phyloP scores from a whole-genome alignment of 2,888 invertebrate genomes.

The Melanchra persicariae region DNA sequence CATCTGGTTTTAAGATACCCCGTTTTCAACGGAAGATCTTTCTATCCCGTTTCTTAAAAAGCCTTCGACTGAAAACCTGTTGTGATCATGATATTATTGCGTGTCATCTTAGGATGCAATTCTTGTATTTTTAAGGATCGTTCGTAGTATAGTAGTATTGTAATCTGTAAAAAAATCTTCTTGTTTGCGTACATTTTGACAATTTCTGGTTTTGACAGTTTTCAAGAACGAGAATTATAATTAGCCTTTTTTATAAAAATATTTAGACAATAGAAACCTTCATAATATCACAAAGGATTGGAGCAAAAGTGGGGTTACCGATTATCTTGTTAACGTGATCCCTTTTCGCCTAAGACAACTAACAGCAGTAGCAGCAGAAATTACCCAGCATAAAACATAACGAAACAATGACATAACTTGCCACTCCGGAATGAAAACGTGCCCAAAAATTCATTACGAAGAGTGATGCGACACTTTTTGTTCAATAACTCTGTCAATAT shows the following conservation, averaged over 20 bases:
- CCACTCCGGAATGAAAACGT: conserved; percentile 45
- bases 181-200: too few species aligned
- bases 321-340: not conserved
- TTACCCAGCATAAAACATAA: conserved; percentile 13
- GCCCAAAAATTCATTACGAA: conserved; percentile 59
- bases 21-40: not conserved
- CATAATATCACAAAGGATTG: too few species aligned
- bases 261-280: too few species aligned
- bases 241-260: too few species aligned
- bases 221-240: too few species aligned
- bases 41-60: not conserved
- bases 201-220: too few species aligned
- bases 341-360: not conserved
- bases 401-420: conserved; percentile 52
- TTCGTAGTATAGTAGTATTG: too few species aligned
- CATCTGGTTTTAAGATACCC: too few species aligned
- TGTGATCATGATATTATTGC: too few species aligned
- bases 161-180: too few species aligned
- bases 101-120: too few species aligned
- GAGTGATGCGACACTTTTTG: conserved; percentile 57
- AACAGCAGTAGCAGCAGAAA: not conserved
- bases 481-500: conserved; percentile 54
- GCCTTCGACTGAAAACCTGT: not conserved
- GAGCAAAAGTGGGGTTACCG: not conserved
- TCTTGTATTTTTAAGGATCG: too few species aligned